Evolutionary conservation across 2,797 vertebrate genomes (phyloP), one percentile per base, ranked within the genome.

Genomic region (Thripadectes ignobilis): DNA sequence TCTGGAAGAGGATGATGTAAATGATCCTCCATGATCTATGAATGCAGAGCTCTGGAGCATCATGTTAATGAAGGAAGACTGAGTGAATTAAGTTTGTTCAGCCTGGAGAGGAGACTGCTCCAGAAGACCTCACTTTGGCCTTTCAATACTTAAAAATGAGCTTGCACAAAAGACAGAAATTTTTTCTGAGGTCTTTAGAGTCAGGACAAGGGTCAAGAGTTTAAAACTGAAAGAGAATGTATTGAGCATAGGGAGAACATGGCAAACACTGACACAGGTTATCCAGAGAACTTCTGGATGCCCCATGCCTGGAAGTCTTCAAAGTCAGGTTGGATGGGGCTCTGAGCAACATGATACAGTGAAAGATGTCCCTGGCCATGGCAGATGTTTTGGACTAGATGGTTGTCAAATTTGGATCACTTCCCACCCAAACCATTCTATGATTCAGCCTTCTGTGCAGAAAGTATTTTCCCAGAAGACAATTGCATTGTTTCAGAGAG

Each of bases 241-340:
- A 43, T 10, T 41, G 45, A 48, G 1, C 51, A 27, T 48, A 54
- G 36, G 14, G 19, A 49, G 45, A n/a, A 10, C 4, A 4, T n/a
- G 6, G 11, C 26, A n/a, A 38, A 85, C 19, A 63, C 2, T 43
- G 32, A 7, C 12, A 49, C 3, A 41, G 11, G 2, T 17, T 58
- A 21, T 12, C 30, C 23, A 8, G 27, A 62, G 46, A 45, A 54
- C 20, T 2, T 85, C 18, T 54, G 20, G 30, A 63, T 49, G 29
- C 0, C 3, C 6, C 7, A 19, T 1, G 6, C 1, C 0, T 26
- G 10, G 6, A 74, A 36, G 4, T 36, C 14, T 51, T 67, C 59
- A 32, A 51, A 39, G 23, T 24, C 14, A 29, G 15, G 10, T 8
- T 61, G 48, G 11, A 61, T 26, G 7, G 21, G 24, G 7, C 12